phyloP scores from a whole-genome alignment of 2,888 invertebrate species.

The Macrosoma leucophasiata region DNA sequence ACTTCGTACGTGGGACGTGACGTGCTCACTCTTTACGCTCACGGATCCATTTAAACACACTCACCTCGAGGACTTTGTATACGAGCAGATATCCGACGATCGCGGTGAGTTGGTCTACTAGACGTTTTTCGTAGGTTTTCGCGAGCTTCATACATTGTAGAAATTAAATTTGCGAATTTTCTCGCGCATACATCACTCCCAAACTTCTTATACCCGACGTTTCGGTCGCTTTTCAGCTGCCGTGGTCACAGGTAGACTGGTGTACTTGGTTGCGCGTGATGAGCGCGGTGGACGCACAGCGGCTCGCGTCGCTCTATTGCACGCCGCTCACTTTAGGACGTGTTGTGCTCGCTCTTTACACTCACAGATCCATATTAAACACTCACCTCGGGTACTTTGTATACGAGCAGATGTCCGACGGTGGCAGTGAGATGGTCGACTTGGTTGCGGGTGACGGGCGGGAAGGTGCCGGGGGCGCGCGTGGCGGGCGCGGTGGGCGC shows the following conservation, averaged over 20 bases:
- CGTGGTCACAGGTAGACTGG: slow-evolving; percentile 84
- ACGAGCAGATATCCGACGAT: slow-evolving; percentile 88
- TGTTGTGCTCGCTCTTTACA: too few relatives aligned
- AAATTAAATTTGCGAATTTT: too few relatives aligned
- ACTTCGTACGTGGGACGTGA: too few relatives aligned
- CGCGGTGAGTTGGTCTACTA: slow-evolving; percentile 89
- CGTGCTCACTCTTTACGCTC: too few relatives aligned
- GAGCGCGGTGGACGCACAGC: slow-evolving; percentile 76
- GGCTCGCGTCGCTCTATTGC: slow-evolving; percentile 80
- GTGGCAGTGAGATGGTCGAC: slow-evolving; percentile 89
- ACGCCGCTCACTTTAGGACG: slow-evolving; percentile 80
- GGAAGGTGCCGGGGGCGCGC: slow-evolving; percentile 78
- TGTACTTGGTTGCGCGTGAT: slow-evolving; percentile 76
- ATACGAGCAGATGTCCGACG: slow-evolving; percentile 87
- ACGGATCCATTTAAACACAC: slow-evolving; percentile 30
- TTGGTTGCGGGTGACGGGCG: slow-evolving; percentile 88
- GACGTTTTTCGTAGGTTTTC: too few relatives aligned
- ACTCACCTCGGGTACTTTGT: slow-evolving; percentile 85
- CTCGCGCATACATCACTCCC: too few relatives aligned
- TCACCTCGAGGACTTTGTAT: slow-evolving; percentile 86
- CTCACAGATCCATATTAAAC: too few relatives aligned
- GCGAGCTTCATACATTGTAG: too few relatives aligned
- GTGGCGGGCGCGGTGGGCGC: slow-evolving; percentile 70
- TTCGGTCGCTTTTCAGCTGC: too few relatives aligned
- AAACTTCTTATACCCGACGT: too few relatives aligned